Percentiles rank a stretch among this genome's conserved stretches.
These are phyloP conservation scores for Melieria omissa DNA, from an alignment of 2,888 invertebrate species.

Conservation along the genomic window DNA sequence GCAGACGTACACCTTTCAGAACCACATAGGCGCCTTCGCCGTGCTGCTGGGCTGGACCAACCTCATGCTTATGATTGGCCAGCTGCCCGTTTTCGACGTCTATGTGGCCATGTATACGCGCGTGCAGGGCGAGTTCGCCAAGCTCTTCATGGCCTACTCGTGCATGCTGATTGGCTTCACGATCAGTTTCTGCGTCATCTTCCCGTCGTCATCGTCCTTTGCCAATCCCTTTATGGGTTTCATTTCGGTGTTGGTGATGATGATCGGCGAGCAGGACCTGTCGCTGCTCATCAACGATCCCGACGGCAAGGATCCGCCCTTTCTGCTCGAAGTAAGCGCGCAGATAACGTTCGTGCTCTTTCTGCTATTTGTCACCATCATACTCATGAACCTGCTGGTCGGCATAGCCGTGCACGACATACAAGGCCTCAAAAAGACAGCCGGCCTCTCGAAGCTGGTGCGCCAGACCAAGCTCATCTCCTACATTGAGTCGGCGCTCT, in stretches of 20 bases:
- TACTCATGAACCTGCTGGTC: slow-evolving; percentile 85
- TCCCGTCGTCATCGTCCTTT: slow-evolving; percentile 83
- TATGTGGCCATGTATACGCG: slow-evolving; percentile 92
- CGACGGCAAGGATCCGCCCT: slow-evolving; percentile 81
- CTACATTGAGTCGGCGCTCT: slow-evolving; percentile 84
- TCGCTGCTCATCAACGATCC: slow-evolving; percentile 80
- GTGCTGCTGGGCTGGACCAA: slow-evolving; percentile 89
- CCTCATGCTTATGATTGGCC: slow-evolving; percentile 91
- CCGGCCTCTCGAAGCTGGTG: slow-evolving; percentile 84
- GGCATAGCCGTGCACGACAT: slow-evolving; percentile 91
- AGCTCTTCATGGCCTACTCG: slow-evolving; percentile 85
- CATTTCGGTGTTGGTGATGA: slow-evolving; percentile 87
- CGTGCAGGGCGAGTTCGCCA: slow-evolving; percentile 87
- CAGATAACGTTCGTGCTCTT: slow-evolving; percentile 85
- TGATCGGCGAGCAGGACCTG: slow-evolving; percentile 87
- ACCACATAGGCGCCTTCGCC: slow-evolving; percentile 87
- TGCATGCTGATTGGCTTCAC: slow-evolving; percentile 88
- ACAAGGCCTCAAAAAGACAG: slow-evolving; percentile 86
- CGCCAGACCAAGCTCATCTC: slow-evolving; percentile 88
- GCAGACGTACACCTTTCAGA: slow-evolving; percentile 83
- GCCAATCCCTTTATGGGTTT: slow-evolving; percentile 87
- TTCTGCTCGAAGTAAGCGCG: slow-evolving; percentile 81
- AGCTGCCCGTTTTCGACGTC: slow-evolving; percentile 86
- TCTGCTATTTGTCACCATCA: slow-evolving; percentile 84
- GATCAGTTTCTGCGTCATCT: slow-evolving; percentile 88